Evolutionary conservation across 2,888 invertebrate genomes (phyloP).

Genomic region (Baccha elongata): DNA sequence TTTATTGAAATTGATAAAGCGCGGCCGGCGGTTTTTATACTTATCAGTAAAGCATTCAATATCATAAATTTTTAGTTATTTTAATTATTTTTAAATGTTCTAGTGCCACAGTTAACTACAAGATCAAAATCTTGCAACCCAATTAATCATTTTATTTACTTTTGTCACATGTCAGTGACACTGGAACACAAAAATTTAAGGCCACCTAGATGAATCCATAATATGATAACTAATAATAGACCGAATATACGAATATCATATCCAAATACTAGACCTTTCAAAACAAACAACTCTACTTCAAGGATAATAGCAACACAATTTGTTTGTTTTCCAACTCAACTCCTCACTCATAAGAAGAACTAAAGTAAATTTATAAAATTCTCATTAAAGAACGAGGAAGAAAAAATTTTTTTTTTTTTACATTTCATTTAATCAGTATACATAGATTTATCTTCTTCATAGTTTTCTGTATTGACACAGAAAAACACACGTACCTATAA

Average conservation of each 20-base stretch:
- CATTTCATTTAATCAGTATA: neutral
- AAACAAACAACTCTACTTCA: constrained; percentile 28
- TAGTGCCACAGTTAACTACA: too few species aligned
- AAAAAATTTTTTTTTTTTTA: neutral
- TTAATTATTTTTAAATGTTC: too few species aligned
- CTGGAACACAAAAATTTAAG: too few species aligned
- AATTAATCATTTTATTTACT: too few species aligned
- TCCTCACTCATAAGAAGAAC: constrained; percentile 20
- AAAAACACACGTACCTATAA: constrained; percentile 45
- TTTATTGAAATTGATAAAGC: too few species aligned
- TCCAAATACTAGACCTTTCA: constrained; percentile 10
- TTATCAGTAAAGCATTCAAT: too few species aligned
- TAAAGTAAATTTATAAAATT: constrained; percentile 44
- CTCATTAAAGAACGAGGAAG: constrained; percentile 42
- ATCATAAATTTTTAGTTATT: too few species aligned
- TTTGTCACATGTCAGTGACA: too few species aligned
- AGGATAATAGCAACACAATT: constrained; percentile 44
- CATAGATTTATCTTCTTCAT: constrained; percentile 12
- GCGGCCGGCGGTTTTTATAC: too few species aligned
- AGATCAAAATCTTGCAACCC: too few species aligned
- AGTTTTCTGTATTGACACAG: constrained; percentile 54
- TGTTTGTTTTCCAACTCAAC: constrained; percentile 54
- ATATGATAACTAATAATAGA: too few species aligned
- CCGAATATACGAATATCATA: neutral
- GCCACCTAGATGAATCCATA: too few species aligned